Evolutionary conservation across 30 jellyfish, hydroid and myxozoan genomes (phyloP).

Genomic region (Pelagia noctiluca): DNA sequence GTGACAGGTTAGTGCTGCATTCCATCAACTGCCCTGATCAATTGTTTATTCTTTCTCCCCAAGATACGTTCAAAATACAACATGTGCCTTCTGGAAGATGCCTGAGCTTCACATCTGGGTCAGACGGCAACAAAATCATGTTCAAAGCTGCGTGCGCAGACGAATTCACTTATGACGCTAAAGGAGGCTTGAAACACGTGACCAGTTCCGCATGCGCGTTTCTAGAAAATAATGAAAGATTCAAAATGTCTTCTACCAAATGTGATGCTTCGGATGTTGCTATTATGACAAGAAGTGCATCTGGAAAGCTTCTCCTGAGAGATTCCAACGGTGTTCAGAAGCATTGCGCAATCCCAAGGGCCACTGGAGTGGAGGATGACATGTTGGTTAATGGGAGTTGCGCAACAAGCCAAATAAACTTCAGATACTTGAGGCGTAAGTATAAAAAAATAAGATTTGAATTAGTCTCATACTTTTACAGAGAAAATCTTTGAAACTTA

Average conservation of each 20-base stretch:
- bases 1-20: too few relatives aligned
- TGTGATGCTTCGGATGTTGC: neutral
- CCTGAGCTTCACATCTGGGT: constrained; percentile 18
- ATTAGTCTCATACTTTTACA: too few relatives aligned
- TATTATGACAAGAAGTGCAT: neutral
- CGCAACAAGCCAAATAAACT: neutral
- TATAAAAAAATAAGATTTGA: too few relatives aligned
- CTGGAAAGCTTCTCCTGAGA: neutral
- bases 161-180: constrained; percentile 32
- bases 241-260: neutral
- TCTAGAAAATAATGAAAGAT: neutral
- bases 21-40: too few relatives aligned
- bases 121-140: neutral
- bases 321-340: neutral
- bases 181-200: constrained; percentile 50
- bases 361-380: neutral
- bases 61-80: constrained; percentile 36
- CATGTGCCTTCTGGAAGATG: constrained; percentile 63
- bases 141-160: constrained; percentile 53
- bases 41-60: neutral
- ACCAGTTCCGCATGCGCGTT: constrained; percentile 26
- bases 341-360: neutral
- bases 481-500: too few relatives aligned
- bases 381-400: neutral
- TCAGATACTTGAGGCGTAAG: neutral